These are phyloP conservation scores for Drosophila prostipennis DNA, from an alignment of 2,888 invertebrate species.

Conservation along the genomic window DNA sequence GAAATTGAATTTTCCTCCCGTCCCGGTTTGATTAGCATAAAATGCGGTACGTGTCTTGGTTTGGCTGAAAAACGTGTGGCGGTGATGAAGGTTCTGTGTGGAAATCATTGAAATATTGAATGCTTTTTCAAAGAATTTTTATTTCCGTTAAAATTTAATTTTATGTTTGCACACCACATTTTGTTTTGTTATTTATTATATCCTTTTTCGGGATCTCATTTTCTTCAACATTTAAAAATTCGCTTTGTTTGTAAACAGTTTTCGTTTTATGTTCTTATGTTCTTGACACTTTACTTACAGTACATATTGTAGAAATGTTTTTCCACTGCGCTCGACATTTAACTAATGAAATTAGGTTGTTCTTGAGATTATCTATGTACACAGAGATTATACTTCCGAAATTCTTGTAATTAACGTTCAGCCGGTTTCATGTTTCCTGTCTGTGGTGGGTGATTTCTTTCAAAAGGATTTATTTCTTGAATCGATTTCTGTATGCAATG, in stretches of 20 bases:
- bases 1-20: constrained; percentile 52
- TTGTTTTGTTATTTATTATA: constrained; percentile 29
- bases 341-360: constrained; percentile 18
- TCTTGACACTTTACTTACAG: constrained; percentile 23
- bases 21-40: constrained; percentile 54
- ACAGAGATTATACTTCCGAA: constrained; percentile 27
- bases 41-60: constrained; percentile 47
- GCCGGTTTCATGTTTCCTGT: constrained; percentile 33
- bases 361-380: constrained; percentile 23
- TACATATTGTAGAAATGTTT: constrained; percentile 35
- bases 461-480: constrained; percentile 6
- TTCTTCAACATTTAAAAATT: constrained; percentile 66
- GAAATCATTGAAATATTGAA: constrained; percentile 29
- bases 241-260: constrained; percentile 56
- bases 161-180: constrained; percentile 63
- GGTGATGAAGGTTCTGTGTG: constrained; percentile 1
- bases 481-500: constrained; percentile 8
- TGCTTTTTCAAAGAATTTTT: constrained; percentile 65
- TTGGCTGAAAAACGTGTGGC: constrained; percentile 36
- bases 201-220: constrained; percentile 19
- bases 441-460: constrained; percentile 47
- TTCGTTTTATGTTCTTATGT: constrained; percentile 11
- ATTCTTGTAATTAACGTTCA: constrained; percentile 26
- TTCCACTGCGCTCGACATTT: constrained; percentile 16
- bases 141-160: constrained; percentile 72